Conservation (phyloP, 2,113 vertebrate species). For the Psettodes erumei region DNA sequence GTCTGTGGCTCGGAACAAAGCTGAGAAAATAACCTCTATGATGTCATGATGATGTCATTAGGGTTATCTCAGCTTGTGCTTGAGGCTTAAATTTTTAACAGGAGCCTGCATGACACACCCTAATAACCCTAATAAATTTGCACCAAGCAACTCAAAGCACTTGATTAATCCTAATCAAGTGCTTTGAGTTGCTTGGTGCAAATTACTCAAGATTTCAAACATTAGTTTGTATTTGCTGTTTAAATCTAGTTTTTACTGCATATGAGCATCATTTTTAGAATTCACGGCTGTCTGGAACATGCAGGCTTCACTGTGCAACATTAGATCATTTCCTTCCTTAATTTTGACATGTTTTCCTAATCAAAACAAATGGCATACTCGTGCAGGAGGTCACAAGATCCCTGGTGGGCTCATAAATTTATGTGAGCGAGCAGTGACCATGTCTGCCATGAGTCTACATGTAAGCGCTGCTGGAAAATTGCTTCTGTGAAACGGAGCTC, state of each 20-base stretch:
- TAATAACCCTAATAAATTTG: too few species aligned
- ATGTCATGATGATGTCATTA: constrained; percentile 20
- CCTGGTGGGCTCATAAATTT: background rate
- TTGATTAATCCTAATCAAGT: too few species aligned
- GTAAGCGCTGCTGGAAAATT: background rate
- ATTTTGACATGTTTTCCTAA: background rate
- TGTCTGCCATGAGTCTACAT: background rate
- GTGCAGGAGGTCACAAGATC: background rate
- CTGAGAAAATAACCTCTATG: background rate
- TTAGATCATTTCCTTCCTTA: background rate
- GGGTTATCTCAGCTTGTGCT: background rate
- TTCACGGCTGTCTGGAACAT: too few species aligned
- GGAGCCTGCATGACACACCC: too few species aligned
- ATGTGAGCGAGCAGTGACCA: background rate
- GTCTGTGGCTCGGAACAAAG: background rate
- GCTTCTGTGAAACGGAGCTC: background rate
- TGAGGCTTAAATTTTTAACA: background rate
- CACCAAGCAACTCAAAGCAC: too few species aligned
- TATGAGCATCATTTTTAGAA: background rate
- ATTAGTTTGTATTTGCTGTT: background rate
- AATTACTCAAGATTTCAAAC: background rate
- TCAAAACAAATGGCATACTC: background rate
- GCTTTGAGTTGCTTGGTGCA: too few species aligned
- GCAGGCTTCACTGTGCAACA: background rate
- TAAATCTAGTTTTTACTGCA: background rate